Evolutionary conservation across 2,888 invertebrate species (phyloP), one percentile per base, ranked within the genome.

Genomic region (Psococerastis gibbosa): DNA sequence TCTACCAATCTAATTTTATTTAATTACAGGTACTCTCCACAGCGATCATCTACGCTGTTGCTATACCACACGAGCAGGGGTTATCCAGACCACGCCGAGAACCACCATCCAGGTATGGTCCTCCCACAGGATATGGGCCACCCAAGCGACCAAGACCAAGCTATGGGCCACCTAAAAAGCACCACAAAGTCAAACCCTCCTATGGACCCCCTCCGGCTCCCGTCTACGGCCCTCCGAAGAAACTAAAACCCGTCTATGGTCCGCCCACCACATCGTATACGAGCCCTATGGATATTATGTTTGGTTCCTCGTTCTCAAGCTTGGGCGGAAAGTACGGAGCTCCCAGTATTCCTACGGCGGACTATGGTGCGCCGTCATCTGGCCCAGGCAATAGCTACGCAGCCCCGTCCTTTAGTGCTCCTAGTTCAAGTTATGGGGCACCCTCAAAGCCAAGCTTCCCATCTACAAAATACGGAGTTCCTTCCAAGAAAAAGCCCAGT

Each of bases 41-140:
- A 11, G 16, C n/a, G 22, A 11, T 41, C 22, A 11, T 41, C 8
- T 18, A 16, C 5, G 11, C 23, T 16, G 35, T 35, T 22, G 27
- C 34, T 13, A 35, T 22, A 35, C 35, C 17, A 41, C 31, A 41
- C 41, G 34, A 20, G 33, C 23, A 27, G 27, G 32, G 44, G 22
- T 27, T 59, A 2, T 48, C 54, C 9, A 53, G 61, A 2, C 56
- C 52, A 38, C 53, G 59, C 18, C 54, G 59, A 8, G 59, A 61
- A 45, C 61, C 60, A 2, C 57, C 60, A 0, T 51, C 48, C 18
- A 47, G 46, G 35, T 45, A 45, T 43, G 45, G 48, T 32, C 46
- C 49, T 43, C 44, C 51, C 38, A 27, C 27, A 27, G 27, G 27
- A 9, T 22, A 35, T 35, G 43, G 49, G 16, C 48, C 48, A 34